These are phyloP conservation scores for Tetraodon nigroviridis DNA, from an alignment of 2,113 vertebrate species.

Conservation along the genomic window DNA sequence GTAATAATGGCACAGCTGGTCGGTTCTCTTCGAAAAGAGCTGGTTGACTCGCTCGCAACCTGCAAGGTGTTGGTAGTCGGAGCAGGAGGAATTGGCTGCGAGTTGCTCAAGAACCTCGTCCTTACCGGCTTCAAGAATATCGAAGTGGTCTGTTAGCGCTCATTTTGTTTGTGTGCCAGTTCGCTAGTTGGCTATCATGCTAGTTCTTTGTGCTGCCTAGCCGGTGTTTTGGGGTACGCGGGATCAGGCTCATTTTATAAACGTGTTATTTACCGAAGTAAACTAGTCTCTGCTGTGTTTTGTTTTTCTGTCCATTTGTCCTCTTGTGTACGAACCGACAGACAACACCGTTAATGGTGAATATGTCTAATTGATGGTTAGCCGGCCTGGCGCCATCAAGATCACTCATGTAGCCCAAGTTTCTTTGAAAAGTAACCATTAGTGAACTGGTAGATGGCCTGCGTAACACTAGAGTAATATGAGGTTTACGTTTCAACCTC, in stretches of 20 bases:
- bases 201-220: slow-evolving; percentile 51
- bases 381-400: slow-evolving; percentile 56
- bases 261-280: background rate
- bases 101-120: slow-evolving; percentile 92
- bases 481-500: no score
- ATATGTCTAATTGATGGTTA: no score
- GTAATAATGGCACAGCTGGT: slow-evolving; percentile 78
- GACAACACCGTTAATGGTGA: no score
- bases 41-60: slow-evolving; percentile 81
- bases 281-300: background rate
- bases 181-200: slow-evolving; percentile 30
- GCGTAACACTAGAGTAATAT: no score
- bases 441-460: background rate
- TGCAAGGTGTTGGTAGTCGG: slow-evolving; percentile 88
- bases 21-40: slow-evolving; percentile 81
- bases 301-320: background rate
- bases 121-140: slow-evolving; percentile 91
- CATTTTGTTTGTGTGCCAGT: slow-evolving; percentile 32
- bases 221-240: slow-evolving; percentile 2
- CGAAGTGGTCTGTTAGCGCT: slow-evolving; percentile 82
- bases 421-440: background rate
- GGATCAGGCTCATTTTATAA: slow-evolving; percentile 9
- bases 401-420: slow-evolving; percentile 16
- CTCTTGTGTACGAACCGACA: no score
- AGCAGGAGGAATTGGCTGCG: slow-evolving; percentile 93